Evolutionary conservation across 2,797 vertebrate species (phyloP), one percentile per base, ranked within the genome.

Genomic region (Phalanger gymnotis): DNA sequence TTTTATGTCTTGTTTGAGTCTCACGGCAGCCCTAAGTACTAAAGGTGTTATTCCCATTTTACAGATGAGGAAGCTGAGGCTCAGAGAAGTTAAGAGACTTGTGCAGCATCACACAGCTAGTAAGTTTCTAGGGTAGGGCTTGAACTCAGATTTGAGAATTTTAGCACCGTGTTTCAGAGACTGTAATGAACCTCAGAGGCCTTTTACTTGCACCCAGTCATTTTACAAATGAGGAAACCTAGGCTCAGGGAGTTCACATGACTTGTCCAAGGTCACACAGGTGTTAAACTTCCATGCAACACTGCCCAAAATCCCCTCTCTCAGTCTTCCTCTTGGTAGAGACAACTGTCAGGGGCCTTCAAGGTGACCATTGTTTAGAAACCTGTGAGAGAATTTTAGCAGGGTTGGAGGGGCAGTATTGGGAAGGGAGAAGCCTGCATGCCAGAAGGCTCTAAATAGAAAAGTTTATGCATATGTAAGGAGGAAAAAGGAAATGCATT

Each of bases 31-130:
- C 52, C 30, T 53, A 87, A 3, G 10, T 54, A 51, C 5, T 3
- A 87, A 87, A 91, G 53, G 51, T 55, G 95, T 94, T 92, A 47
- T 95, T 81, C 16, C 73, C n/a, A 87, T 55, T 94, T 92, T 87
- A 16, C 4, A 91, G 91, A 93, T 52, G 53, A 95, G 53, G 90
- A 90, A 51, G 5, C 94, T 61, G 81, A 54, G 54, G 5, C 1
- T 53, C 5, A 90, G 61, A 89, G 87, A 52, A 1, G 40, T 93
- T 81, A 40, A 73, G 31, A 90, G 40, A 90, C 53, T 96, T 81
- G 55, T 27, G 92, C 53, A 54, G 30, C 40, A 40, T 93, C 34
- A 92, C 22, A 55, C 5, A 28, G 16, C 55, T 96, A 58, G 12
- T n/a, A 52, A 27, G 34, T 53, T 16, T 34, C 93, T 93, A 34